Conservation (phyloP, 2,113 vertebrate species). For the Sander vitreus region DNA sequence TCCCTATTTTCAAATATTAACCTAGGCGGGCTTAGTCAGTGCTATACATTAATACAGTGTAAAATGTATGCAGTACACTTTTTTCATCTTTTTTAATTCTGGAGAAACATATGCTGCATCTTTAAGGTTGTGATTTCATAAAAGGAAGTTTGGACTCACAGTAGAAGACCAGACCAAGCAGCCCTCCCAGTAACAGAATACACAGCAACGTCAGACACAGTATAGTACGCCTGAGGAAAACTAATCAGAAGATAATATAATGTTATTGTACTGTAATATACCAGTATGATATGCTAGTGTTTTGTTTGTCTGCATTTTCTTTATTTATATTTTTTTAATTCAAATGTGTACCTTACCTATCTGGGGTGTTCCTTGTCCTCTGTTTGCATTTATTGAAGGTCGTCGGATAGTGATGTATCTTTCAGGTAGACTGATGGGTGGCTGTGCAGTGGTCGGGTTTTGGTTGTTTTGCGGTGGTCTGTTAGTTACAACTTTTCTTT, state of each 20-base stretch:
- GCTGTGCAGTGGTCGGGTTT: background rate
- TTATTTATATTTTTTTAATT: background rate
- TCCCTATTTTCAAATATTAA: background rate
- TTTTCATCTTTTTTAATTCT: background rate
- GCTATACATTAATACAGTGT: background rate
- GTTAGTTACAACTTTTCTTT: background rate
- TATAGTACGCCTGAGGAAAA: background rate
- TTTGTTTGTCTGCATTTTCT: background rate
- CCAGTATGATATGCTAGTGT: background rate
- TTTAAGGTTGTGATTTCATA: background rate
- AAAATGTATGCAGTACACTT: background rate
- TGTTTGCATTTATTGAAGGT: background rate
- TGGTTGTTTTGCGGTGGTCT: background rate
- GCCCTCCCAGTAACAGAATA: background rate
- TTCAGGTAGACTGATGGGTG: background rate
- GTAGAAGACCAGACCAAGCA: background rate
- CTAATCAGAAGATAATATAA: conserved; percentile 21
- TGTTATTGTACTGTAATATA: background rate
- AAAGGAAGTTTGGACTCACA: conserved; percentile 27
- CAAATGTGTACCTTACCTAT: conserved; percentile 10
- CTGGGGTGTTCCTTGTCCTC: background rate
- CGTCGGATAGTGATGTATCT: conserved; percentile 32
- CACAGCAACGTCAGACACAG: conserved; percentile 13
- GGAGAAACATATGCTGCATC: background rate
- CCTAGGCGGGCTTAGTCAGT: background rate